These are phyloP conservation scores for Ceratina japonica DNA, from an alignment of 1,140 invertebrate genomes.

Conservation along the genomic window DNA sequence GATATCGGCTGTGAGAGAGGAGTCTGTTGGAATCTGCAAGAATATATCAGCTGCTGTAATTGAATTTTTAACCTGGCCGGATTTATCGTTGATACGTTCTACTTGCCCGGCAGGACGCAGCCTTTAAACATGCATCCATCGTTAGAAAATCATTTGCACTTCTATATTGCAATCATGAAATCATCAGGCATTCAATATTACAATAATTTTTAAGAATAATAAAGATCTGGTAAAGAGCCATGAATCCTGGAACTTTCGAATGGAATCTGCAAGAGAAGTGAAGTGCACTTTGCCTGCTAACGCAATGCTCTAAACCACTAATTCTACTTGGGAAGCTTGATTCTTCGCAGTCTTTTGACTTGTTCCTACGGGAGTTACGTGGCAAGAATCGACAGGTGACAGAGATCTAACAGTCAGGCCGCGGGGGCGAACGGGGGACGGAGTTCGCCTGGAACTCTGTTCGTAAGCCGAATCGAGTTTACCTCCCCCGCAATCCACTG, in stretches of 20 bases:
- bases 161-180: no score
- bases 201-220: no score
- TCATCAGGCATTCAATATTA: no score
- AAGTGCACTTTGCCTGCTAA: not conserved
- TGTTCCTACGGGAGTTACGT: not conserved
- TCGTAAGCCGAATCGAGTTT: conserved; percentile 24
- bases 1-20: not conserved
- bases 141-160: no score
- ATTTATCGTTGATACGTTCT: no score
- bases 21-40: not conserved
- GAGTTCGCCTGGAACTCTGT: conserved; percentile 2
- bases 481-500: no score
- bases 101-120: no score
- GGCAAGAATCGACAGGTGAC: conserved; percentile 15
- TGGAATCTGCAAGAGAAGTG: no score
- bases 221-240: no score
- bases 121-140: no score
- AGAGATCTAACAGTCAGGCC: conserved; percentile 5
- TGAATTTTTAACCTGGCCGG: not conserved
- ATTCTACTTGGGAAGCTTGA: not conserved
- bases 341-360: not conserved
- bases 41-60: not conserved
- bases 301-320: not conserved
- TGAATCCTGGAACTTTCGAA: no score
- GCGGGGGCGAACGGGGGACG: no score